Base-by-base conservation (phyloP, 2,888 invertebrate genomes). In the Lissocephala sabroskyi region DNA sequence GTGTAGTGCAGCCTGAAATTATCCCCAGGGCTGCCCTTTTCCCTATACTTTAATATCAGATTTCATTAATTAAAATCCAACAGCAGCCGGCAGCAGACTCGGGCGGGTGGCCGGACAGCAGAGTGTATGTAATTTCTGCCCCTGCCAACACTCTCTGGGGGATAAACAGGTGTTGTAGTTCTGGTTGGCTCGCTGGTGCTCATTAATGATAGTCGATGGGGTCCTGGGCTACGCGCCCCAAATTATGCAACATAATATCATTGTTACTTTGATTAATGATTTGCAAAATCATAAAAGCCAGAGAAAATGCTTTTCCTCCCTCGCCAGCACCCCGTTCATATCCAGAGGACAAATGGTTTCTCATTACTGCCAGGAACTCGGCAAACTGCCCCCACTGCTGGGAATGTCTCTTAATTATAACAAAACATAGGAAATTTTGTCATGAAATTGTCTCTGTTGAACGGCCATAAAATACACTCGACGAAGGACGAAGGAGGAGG, bases 261-360 rank as follows among this genome's bases (percentile, higher is more conserved):
- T 79, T 79, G 70, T 79, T 66, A 56, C 62, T 64, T 74, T 74
- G 74, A 74, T 79, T 74, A 74, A 79, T 74, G 79, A 73, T 76
- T 76, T 68, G 64, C 71, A 57, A 75, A 75, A 77, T 66, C 71
- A 66, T 66, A 63, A 77, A 73, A 59, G 75, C 62, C 29, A 35
- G 42, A 32, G 41, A n/a, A n/a, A n/a, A n/a, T n/a, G n/a, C n/a
- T n/a, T n/a, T n/a, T n/a, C n/a, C 33, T 35, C 36, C 30, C n/a
- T 5, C 13, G 9, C 17, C 17, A 43, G 10, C 18, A 10, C 41
- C 40, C 41, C 13, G 14, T 19, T 11, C 18, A 39, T 23, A 28
- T 11, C n/a, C 6, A 10, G 19, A 18, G 11, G 13, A 29, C 28
- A 33, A 59, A 55, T 36, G 75, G 73, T 62, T 60, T 73, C 55